Percentiles rank a stretch among this genome's conserved stretches.
Evolutionary conservation across 2,797 vertebrate species (phyloP).

Genomic region (Bryconaethiops microstoma): DNA sequence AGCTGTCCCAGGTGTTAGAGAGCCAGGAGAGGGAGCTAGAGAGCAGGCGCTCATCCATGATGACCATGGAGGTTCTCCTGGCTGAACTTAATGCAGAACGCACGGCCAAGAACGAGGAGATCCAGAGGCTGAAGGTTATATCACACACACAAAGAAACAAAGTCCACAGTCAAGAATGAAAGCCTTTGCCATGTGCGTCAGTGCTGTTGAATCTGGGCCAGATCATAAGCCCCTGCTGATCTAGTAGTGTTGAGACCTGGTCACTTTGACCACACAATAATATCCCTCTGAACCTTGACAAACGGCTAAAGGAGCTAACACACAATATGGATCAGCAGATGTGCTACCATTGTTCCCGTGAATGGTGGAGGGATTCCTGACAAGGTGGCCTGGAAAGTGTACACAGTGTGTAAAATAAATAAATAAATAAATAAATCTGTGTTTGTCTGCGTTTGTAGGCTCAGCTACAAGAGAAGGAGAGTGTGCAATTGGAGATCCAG

Average conservation of each 20-base stretch:
- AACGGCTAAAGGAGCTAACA: too few relatives aligned
- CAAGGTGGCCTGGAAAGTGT: not conserved
- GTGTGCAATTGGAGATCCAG: conserved; percentile 84
- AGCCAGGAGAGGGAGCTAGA: conserved; percentile 88
- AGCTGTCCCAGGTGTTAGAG: conserved; percentile 84
- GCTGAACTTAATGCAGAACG: conserved; percentile 87
- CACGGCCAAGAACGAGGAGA: conserved; percentile 88
- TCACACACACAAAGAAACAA: too few relatives aligned
- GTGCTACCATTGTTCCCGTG: too few relatives aligned
- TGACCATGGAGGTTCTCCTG: conserved; percentile 87
- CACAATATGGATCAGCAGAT: too few relatives aligned
- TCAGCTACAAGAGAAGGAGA: conserved; percentile 85
- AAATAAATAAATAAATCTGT: too few relatives aligned
- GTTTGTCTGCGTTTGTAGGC: conserved; percentile 66
- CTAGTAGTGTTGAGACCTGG: too few relatives aligned
- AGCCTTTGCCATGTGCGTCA: too few relatives aligned
- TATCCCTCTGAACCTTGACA: too few relatives aligned
- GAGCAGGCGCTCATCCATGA: conserved; percentile 83
- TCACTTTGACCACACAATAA: too few relatives aligned
- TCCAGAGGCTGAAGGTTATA: conserved; percentile 87
- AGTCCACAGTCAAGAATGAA: too few relatives aligned
- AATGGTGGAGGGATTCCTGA: not conserved
- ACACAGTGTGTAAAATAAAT: not conserved
- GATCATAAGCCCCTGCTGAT: too few relatives aligned
- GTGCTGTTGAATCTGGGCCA: too few relatives aligned